Conservation (phyloP, 2,797 vertebrate species). For the Aldrovandia affinis region DNA sequence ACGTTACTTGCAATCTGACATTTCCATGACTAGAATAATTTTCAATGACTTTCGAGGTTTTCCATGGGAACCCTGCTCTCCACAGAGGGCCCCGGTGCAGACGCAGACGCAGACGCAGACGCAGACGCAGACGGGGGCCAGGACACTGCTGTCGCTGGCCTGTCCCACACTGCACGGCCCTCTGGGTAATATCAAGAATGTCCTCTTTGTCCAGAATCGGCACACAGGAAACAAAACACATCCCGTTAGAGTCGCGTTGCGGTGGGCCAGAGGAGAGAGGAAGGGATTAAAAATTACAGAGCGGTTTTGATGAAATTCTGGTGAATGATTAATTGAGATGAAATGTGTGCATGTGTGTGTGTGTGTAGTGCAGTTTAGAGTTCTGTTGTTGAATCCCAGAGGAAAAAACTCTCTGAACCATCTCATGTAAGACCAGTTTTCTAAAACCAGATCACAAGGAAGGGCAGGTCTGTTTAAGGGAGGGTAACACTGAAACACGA, state of each 20-base stretch:
- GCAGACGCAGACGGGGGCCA: neutral
- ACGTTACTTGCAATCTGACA: too few species aligned
- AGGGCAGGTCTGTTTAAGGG: neutral
- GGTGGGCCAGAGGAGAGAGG: neutral
- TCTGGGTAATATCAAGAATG: neutral
- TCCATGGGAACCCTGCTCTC: too few species aligned
- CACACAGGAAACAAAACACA: neutral
- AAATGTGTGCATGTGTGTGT: neutral
- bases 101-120: neutral
- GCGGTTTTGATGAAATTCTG: neutral
- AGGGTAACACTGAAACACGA: too few species aligned
- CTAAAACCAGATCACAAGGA: neutral
- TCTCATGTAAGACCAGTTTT: constrained; percentile 12
- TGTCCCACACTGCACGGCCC: neutral
- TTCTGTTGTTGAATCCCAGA: neutral
- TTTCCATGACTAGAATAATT: too few species aligned
- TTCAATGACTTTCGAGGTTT: too few species aligned
- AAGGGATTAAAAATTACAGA: constrained; percentile 26
- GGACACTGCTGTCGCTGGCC: neutral
- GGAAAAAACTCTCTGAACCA: neutral
- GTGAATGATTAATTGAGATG: constrained; percentile 23
- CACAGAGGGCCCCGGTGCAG: too few species aligned
- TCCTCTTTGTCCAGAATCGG: constrained; percentile 1
- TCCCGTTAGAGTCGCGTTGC: neutral
- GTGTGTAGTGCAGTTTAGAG: neutral